Evolutionary conservation across 2,113 vertebrate species (phyloP), one percentile per base, ranked within the genome.

Genomic region (Anhinga rufa): DNA sequence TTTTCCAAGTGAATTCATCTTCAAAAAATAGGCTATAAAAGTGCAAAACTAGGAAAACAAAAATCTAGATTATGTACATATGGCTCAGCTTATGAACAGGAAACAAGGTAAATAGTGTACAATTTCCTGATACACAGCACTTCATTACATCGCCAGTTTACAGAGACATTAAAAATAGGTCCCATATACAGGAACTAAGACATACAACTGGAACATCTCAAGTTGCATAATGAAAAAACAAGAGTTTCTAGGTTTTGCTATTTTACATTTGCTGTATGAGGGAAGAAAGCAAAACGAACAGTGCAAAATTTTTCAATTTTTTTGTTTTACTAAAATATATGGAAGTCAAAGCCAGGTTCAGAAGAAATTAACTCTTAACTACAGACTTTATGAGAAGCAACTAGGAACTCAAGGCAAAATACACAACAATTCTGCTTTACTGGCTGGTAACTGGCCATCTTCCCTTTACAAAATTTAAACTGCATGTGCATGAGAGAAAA

Each of bases 31-130:
- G 97, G 91, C 97, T 98, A 98, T 98, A 98, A 98, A 98, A 98
- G 98, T 98, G 98, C 98, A 98, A 98, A 98, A 98, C 98, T 98
- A 98, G 96, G 96, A 95, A 96, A 97, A 97, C 94, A 98, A 97
- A 96, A 97, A 94, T 98, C 97, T 97, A 97, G 97, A 92, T 94
- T 98, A 98, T 98, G 95, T 98, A 98, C 98, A 98, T 98, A 98
- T 98, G 98, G 98, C 98, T 98, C 98, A 98, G 98, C 97, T 98
- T 98, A 98, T 97, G 97, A 97, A 98, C 97, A 98, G 98, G 98
- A 97, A 96, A 95, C 80, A 90, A 83, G 86, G 96, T 97, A 85
- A 90, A 95, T 94, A 95, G 97, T 95, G 97, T 97, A 92, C 95
- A 94, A 95, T 94, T 97, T 97, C 98, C 98, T 97, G 97, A 97